Evolutionary conservation across 2,797 vertebrate genomes (phyloP), one percentile per base, ranked within the genome.

Genomic region (Chloroceryle inda): DNA sequence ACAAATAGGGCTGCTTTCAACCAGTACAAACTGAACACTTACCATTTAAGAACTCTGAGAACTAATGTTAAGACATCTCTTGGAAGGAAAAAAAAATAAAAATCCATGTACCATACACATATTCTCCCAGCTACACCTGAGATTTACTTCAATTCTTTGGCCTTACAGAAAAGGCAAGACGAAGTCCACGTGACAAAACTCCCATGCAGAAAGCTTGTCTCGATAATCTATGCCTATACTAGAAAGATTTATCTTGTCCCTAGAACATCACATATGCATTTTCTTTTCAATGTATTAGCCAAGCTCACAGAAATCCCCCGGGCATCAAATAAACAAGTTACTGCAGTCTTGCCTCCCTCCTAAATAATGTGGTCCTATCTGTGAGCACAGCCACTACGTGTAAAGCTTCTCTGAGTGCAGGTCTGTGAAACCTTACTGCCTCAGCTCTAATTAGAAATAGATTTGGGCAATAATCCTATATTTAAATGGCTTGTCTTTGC

Each of bases 281-380:
- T 61, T 53, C 40, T 66, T 73, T 63, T 15, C 71, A 26, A 21
- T 29, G 12, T 40, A n/a, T 52, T 47, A 56, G 18, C 13, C 23
- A 63, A 68, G 31, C 33, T 40, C 38, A 19, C 44, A 20, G 24
- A 63, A 58, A 52, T 7, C 17, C 31, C 56, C 22, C 49, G 38
- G 77, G 13, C 72, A 58, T 10, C 49, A 67, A 33, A 80, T 15
- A 13, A 27, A 55, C 47, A 52, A 19, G 22, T 22, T 26, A 26
- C 22, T 33, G 31, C 40, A 44, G 6, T 14, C 38, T 33, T 45
- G 17, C 52, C 75, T 71, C 44, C 13, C 23, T 58, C 61, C 75
- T 20, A 35, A 27, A 10, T 13, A 31, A 12, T 1, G 0, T 0
- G 3, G 26, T 16, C 9, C 4, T 1, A 6, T 20, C 26, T 20